Evolutionary conservation across 1,140 invertebrate species (phyloP), one percentile per base, ranked within the genome.

Genomic region (Papilio glaucus): DNA sequence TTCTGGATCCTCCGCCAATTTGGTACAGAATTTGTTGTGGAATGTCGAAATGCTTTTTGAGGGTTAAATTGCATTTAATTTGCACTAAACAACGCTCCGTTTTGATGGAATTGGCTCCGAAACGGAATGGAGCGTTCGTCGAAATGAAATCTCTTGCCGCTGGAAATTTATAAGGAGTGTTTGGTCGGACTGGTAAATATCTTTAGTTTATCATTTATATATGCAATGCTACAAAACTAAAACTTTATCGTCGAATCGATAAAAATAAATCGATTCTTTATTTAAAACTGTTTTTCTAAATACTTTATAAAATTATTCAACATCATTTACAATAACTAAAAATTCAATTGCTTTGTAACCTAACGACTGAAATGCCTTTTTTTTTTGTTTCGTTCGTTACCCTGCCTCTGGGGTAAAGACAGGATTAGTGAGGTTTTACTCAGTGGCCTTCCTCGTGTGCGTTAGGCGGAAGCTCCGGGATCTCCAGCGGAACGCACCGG

Each of bases 21-120:
- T 91, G 81, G 81, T 88, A 85, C 76, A 82, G 88, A 88, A 91
- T 92, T 92, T 91, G 90, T 91, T 90, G 85, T 85, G 90, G 87
- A 90, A 90, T 85, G 82, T 80, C 75, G 77, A 80, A 84, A 88
- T 88, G 88, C 84, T 86, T 85, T 88, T 90, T 87, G 87, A 85
- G 82, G 82, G 82, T 87, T 89, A 86, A 87, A 90, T 90, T 89
- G 86, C 85, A 89, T 85, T 90, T 91, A 90, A 89, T 90, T 88
- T 90, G 82, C 85, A 89, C 82, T 90, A 89, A 88, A 89, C 86
- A 90, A 89, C 74, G 77, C 72, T 73, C 75, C 72, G 74, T 73
- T 74, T 73, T 85, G 83, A 86, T 87, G 85, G 81, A 85, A 86
- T 80, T 74, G 82, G 69, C 77, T 76, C 68, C 69, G 77, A 72